A percentile compares a stretch with the other conserved stretches of the same genome.
Evolutionary conservation across 2,797 vertebrate genomes (phyloP).

Genomic region (Sardinella longiceps): DNA sequence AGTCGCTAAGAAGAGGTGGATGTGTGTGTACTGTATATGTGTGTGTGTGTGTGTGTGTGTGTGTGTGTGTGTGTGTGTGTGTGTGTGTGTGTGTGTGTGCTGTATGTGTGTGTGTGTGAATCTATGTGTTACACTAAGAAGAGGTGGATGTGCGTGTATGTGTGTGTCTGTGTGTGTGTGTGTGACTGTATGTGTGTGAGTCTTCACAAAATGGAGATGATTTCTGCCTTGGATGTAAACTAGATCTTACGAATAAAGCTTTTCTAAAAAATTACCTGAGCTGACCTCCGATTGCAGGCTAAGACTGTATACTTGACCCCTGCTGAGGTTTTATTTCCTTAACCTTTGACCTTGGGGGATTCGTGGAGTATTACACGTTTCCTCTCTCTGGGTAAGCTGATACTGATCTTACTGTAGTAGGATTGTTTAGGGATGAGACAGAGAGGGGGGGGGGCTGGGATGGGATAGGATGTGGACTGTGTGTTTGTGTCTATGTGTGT

Average conservation of each 20-base stretch:
- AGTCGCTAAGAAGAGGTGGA: neutral
- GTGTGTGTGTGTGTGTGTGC: neutral
- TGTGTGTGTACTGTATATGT: neutral
- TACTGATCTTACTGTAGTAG: too few relatives aligned
- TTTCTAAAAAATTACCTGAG: neutral
- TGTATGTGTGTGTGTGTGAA: neutral
- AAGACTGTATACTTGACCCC: neutral
- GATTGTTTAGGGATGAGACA: too few relatives aligned
- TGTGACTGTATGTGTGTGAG: neutral
- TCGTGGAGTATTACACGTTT: too few relatives aligned
- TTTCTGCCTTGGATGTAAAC: too few relatives aligned
- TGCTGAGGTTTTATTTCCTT: neutral
- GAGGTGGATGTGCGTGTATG: neutral
- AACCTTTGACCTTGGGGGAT: neutral
- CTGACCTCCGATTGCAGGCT: neutral
- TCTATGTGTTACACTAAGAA: neutral
- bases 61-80: neutral
- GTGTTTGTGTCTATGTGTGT: too few relatives aligned
- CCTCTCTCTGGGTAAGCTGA: too few relatives aligned
- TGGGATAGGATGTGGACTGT: too few relatives aligned
- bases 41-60: neutral
- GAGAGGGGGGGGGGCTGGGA: too few relatives aligned
- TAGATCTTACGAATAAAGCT: neutral
- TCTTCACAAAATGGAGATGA: too few relatives aligned
- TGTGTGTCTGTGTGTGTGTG: neutral